Conservation (phyloP, 2,797 vertebrate genomes). For the Setipinna tenuifilis region DNA sequence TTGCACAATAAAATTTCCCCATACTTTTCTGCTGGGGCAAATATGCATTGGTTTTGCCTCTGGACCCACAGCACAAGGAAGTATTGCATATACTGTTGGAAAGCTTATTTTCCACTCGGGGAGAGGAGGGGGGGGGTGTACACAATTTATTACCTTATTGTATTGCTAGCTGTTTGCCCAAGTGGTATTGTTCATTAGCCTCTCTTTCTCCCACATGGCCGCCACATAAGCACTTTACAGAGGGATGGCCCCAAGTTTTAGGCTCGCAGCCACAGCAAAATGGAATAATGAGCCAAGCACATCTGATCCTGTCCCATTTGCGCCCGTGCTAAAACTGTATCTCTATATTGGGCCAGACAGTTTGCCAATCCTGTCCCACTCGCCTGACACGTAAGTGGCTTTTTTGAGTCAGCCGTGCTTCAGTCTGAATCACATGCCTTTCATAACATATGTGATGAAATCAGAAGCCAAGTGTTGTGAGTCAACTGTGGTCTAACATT, state of each 20-base stretch:
- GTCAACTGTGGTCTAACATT: slow-evolving; percentile 68
- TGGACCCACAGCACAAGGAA: background rate
- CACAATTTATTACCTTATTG: background rate
- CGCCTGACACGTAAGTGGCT: slow-evolving; percentile 48
- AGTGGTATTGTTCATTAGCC: background rate
- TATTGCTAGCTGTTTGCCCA: background rate
- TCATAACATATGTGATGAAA: slow-evolving; percentile 79
- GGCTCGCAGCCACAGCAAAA: background rate
- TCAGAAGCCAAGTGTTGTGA: slow-evolving; percentile 75
- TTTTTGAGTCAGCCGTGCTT: slow-evolving; percentile 60
- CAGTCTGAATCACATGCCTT: slow-evolving; percentile 71
- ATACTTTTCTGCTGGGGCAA: background rate
- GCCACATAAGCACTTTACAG: background rate
- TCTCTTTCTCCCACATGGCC: background rate
- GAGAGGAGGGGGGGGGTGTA: background rate
- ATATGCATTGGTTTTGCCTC: background rate
- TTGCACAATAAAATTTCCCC: background rate
- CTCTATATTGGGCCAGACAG: slow-evolving; percentile 45
- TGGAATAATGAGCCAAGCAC: slow-evolving; percentile 15
- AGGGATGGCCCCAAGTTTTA: background rate
- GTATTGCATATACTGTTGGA: slow-evolving; percentile 1
- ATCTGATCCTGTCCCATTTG: background rate
- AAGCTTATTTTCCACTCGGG: background rate
- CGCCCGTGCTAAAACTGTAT: slow-evolving; percentile 21
- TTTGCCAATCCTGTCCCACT: slow-evolving; percentile 50